Base-by-base conservation (phyloP, 2,797 vertebrate species). In the Dicrostonyx torquatus region DNA sequence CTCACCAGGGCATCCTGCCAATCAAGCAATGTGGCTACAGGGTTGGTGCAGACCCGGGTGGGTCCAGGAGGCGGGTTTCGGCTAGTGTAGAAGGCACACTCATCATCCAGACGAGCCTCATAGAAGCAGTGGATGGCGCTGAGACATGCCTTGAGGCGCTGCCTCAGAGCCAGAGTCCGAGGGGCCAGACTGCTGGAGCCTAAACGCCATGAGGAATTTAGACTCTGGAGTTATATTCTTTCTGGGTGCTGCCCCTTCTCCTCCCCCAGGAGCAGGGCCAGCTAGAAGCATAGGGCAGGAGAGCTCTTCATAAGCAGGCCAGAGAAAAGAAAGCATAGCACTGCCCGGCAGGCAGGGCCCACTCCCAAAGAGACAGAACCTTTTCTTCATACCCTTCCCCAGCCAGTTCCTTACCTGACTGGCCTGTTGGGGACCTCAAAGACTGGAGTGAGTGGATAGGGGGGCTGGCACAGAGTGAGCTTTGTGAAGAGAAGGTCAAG, bases 31-130 rank as follows among this genome's bases (percentile, higher is more conserved):
- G 34, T 94, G 37, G 98, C 98, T 87, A 98, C 97, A 10, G 98
- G 98, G 76, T 98, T 97, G 72, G 88, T 91, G 75, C 97, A 98
- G 94, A 95, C 75, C 29, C 98, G 94, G 37, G 50, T 40, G 29
- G 80, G 80, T 0, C 84, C 94, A 5, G 82, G 34, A 48, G 72
- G 93, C 26, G 83, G 80, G 26, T 68, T 66, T 45, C 95, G 96
- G 77, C 98, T 94, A 14, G 97, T 97, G 72, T 98, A 98, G 94
- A 98, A 98, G 93, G 98, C 98, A 80, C 98, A 98, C 60, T 98
- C 98, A 0, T 98, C 98, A 2, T 98, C 98, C 31, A 98, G 96
- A 53, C 97, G 93, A 48, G 95, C 93, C 89, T 98, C 98, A 0
- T 97, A 96, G 94, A 98, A 98, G 72, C 93, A 87, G 55, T 96